Conservation (phyloP, 2,797 vertebrate species). For the Apogon hyalosoma region DNA sequence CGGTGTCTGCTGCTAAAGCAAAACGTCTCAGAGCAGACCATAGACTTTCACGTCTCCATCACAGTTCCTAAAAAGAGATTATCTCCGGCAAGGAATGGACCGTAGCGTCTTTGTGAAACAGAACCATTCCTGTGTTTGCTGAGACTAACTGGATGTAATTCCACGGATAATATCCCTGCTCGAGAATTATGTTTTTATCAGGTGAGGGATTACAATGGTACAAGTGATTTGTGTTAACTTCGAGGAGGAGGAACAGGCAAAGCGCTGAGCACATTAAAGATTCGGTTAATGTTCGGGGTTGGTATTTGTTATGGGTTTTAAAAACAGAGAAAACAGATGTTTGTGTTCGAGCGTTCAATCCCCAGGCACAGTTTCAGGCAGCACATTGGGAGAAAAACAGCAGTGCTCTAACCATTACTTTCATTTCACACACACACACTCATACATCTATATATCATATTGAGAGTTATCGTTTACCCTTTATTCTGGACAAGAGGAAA, state of each 20-base stretch:
- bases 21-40: conserved; percentile 16
- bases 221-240: conserved; percentile 55
- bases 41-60: conserved; percentile 46
- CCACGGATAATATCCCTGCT: conserved; percentile 51
- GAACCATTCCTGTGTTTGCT: conserved; percentile 35
- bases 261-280: conserved; percentile 46
- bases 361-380: conserved; percentile 57
- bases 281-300: conserved; percentile 46
- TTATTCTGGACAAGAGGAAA: conserved; percentile 16
- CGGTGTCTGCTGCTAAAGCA: conserved; percentile 16
- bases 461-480: conserved; percentile 5
- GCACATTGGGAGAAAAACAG: conserved; percentile 41
- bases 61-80: conserved; percentile 49
- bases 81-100: conserved; percentile 40
- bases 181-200: conserved; percentile 50
- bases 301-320: conserved; percentile 57
- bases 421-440: conserved; percentile 29
- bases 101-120: conserved; percentile 13
- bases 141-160: conserved; percentile 64
- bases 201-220: conserved; percentile 61
- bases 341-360: conserved; percentile 62
- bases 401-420: conserved; percentile 34
- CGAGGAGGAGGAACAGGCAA: conserved; percentile 28
- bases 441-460: conserved; percentile 7
- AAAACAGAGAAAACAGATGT: conserved; percentile 73